A percentile compares a stretch with the other conserved stretches of the same genome.
Conservation (phyloP, 23 tunicate species). For the Ascidia mentula region DNA sequence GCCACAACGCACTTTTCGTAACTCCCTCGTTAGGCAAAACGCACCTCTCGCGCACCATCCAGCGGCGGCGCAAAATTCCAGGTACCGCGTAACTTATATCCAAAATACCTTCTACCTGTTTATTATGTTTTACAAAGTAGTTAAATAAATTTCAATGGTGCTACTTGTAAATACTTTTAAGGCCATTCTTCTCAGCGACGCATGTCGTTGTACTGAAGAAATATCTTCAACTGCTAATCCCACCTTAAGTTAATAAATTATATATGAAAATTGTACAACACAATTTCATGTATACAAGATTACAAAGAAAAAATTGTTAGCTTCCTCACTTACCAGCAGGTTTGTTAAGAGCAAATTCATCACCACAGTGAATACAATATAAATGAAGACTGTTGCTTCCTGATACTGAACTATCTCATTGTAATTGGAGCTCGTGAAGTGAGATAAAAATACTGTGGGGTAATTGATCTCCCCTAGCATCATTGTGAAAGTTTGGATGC, state of each 20-base stretch:
- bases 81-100: constrained; percentile 47
- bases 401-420: constrained; percentile 22
- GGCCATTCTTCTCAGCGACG: constrained; percentile 33
- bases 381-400: constrained; percentile 14
- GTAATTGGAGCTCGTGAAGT: constrained; percentile 39
- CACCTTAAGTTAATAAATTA: constrained; percentile 15
- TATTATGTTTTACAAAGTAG: not conserved
- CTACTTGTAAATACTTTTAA: constrained; percentile 11
- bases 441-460: constrained; percentile 31
- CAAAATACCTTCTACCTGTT: constrained; percentile 35
- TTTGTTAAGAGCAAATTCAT: constrained; percentile 50
- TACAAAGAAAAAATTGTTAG: too few relatives aligned
- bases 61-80: constrained; percentile 43
- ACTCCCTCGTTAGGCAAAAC: constrained; percentile 14
- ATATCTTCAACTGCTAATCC: constrained; percentile 64
- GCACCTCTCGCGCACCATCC: constrained; percentile 30
- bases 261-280: not conserved
- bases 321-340: constrained; percentile 60
- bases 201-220: constrained; percentile 39
- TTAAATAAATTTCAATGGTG: not conserved
- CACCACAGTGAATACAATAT: constrained; percentile 38
- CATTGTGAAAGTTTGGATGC: constrained; percentile 66
- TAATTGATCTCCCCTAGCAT: constrained; percentile 77
- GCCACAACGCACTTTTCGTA: not conserved
- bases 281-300: not conserved